phyloP scores from a whole-genome alignment of 2,797 vertebrate genomes.

The Ctenopoma kingsleyae region DNA sequence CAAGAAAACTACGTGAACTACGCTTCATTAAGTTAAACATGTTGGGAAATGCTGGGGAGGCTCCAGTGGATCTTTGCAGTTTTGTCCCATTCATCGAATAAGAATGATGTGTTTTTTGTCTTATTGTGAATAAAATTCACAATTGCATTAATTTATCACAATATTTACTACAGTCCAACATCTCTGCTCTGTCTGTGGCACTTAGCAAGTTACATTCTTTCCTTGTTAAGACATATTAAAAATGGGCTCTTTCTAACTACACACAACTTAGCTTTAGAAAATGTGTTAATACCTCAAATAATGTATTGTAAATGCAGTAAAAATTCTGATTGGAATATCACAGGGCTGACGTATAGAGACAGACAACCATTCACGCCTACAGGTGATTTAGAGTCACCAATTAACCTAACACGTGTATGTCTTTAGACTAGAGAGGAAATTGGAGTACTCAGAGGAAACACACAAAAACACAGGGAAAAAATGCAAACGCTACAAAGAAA shows the following conservation, averaged over 20 bases:
- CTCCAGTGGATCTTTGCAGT: conserved; percentile 18
- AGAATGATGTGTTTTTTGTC: neutral
- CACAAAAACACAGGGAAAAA: no score
- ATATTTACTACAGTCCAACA: no score
- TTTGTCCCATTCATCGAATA: neutral
- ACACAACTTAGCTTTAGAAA: neutral
- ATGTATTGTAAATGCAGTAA: no score
- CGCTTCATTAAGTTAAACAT: conserved; percentile 67
- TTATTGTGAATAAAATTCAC: neutral
- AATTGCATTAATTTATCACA: neutral
- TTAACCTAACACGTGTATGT: no score
- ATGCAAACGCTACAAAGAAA: no score
- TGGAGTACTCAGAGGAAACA: no score
- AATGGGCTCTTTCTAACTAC: neutral
- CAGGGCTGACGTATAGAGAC: no score
- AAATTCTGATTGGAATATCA: no score
- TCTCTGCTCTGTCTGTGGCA: neutral
- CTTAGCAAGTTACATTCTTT: neutral
- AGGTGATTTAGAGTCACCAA: no score
- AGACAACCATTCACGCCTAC: no score
- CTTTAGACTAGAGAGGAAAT: no score
- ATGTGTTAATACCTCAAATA: no score
- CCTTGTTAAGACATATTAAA: neutral
- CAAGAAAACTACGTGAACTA: conserved; percentile 62
- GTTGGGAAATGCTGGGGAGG: conserved; percentile 36